Conservation (phyloP, 2,888 invertebrate genomes). For the Pinctada fucata region DNA sequence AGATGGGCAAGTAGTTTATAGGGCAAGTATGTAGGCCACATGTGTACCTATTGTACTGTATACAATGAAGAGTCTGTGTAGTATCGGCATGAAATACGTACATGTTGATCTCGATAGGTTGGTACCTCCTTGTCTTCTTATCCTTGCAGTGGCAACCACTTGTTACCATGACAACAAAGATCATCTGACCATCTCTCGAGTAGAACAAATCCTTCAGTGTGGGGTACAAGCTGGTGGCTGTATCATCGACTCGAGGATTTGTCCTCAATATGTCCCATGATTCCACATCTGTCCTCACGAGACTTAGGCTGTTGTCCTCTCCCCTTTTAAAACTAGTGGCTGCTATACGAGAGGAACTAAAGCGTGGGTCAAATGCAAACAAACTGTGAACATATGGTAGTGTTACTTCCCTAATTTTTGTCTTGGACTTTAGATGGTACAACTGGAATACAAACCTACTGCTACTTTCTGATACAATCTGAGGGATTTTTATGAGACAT, state of each 20-base stretch:
- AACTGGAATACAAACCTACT: constrained; percentile 69
- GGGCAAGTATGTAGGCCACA: constrained; percentile 74
- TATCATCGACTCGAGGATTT: constrained; percentile 69
- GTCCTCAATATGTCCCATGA: constrained; percentile 69
- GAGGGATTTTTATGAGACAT: constrained; percentile 73
- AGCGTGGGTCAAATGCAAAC: constrained; percentile 75
- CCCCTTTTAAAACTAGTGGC: constrained; percentile 72
- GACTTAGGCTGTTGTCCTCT: constrained; percentile 71
- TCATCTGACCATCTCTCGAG: constrained; percentile 72
- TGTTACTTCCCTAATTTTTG: constrained; percentile 64
- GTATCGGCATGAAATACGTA: constrained; percentile 74
- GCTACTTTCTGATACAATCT: constrained; percentile 53
- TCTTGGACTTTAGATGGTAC: constrained; percentile 68
- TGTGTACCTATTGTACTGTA: constrained; percentile 74
- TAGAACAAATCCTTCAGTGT: constrained; percentile 71
- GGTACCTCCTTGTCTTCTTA: constrained; percentile 70
- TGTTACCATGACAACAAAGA: constrained; percentile 72
- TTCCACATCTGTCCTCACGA: constrained; percentile 59
- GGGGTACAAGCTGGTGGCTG: constrained; percentile 67
- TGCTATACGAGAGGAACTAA: constrained; percentile 69
- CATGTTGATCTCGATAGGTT: constrained; percentile 71
- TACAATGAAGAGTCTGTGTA: constrained; percentile 72
- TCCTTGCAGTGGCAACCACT: constrained; percentile 73
- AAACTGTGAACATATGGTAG: constrained; percentile 67
- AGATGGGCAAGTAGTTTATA: constrained; percentile 74